phyloP scores from a whole-genome alignment of 2,113 vertebrate genomes.

The Sminthopsis crassicaudata region DNA sequence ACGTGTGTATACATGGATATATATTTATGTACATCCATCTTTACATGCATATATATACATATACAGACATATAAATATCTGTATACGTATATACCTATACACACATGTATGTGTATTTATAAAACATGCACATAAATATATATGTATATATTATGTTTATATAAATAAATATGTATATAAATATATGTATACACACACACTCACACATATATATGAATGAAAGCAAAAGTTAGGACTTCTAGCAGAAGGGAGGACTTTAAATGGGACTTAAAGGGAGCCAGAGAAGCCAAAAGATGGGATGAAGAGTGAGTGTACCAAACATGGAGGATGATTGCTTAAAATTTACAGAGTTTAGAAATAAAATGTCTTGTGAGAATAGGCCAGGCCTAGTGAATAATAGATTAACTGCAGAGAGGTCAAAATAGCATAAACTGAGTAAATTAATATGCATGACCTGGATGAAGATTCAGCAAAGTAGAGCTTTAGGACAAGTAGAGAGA shows the following conservation, averaged over 20 bases:
- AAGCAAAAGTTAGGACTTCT: not conserved
- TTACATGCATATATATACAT: too few relatives aligned
- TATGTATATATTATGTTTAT: too few relatives aligned
- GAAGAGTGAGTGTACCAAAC: not conserved
- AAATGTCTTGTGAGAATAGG: not conserved
- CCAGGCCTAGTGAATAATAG: not conserved
- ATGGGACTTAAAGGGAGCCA: not conserved
- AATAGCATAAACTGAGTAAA: not conserved
- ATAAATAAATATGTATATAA: too few relatives aligned
- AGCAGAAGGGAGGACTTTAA: not conserved
- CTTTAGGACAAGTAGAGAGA: not conserved
- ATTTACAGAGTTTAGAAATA: not conserved
- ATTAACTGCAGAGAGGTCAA: not conserved
- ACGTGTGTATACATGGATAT: too few relatives aligned
- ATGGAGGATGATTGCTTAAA: not conserved
- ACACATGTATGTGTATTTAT: too few relatives aligned
- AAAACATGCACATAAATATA: too few relatives aligned
- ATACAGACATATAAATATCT: too few relatives aligned
- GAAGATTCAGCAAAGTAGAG: not conserved
- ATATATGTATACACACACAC: too few relatives aligned
- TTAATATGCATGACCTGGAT: not conserved
- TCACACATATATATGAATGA: not conserved
- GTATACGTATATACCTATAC: too few relatives aligned
- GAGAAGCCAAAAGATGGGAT: not conserved
- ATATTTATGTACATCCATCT: too few relatives aligned